phyloP scores from a whole-genome alignment of 2,888 invertebrate species.

The Schrankia costaestrigalis region DNA sequence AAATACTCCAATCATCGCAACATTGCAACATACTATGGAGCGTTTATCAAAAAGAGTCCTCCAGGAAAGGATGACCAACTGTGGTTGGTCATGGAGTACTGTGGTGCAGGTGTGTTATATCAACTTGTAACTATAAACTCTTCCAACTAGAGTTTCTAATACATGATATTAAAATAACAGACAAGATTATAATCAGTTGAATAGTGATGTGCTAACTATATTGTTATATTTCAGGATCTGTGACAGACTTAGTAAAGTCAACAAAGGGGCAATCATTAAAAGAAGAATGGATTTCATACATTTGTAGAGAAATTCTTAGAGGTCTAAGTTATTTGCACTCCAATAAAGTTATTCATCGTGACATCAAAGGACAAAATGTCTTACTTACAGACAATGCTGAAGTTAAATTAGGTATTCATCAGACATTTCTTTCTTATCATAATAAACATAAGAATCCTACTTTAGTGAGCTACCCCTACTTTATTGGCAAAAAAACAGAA shows the following conservation, averaged over 20 bases:
- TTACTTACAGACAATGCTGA: conserved; percentile 99
- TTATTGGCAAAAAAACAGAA: too few species aligned
- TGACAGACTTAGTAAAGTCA: conserved; percentile 99
- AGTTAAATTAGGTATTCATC: conserved; percentile 93
- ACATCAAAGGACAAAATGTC: conserved; percentile 99
- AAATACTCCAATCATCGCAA: conserved; percentile 99
- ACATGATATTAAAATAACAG: too few species aligned
- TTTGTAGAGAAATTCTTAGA: conserved; percentile 96
- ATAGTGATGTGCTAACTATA: background rate
- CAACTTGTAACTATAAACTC: too few species aligned
- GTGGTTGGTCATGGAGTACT: conserved; percentile 99
- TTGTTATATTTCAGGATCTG: conserved; percentile 85
- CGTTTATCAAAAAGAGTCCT: conserved; percentile 99
- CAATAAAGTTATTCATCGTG: conserved; percentile 99
- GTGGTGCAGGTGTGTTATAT: conserved; percentile 90
- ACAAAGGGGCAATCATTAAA: conserved; percentile 98
- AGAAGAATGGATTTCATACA: conserved; percentile 99
- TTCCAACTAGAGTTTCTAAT: too few species aligned
- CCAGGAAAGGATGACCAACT: conserved; percentile 99
- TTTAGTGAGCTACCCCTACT: too few species aligned
- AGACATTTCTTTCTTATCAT: too few species aligned
- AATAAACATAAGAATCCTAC: too few species aligned
- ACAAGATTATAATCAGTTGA: background rate
- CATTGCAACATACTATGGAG: conserved; percentile 99
- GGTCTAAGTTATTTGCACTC: conserved; percentile 98